These are phyloP conservation scores for Drosophila mimetica DNA, from an alignment of 2,888 invertebrate genomes.

Conservation along the genomic window DNA sequence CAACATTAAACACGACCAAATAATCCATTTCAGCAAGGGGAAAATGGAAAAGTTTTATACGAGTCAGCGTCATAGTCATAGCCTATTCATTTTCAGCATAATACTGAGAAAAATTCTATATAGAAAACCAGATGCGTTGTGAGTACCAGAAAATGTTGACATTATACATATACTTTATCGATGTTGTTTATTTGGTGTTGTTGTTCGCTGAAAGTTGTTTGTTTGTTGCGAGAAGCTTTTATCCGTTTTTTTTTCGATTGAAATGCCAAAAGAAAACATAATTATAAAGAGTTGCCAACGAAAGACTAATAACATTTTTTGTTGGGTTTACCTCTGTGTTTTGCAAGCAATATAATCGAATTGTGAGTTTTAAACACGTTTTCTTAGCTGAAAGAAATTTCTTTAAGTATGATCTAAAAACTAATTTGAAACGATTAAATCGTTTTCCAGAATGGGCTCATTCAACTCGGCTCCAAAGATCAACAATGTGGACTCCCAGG, in stretches of 20 bases:
- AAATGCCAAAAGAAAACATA: conserved; percentile 13
- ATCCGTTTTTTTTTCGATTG: conserved; percentile 22
- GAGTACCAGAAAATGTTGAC: conserved; percentile 64
- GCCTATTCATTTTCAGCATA: conserved; percentile 74
- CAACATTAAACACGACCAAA: conserved; percentile 7
- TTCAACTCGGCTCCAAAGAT: conserved; percentile 89
- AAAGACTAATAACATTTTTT: background rate
- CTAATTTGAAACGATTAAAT: background rate
- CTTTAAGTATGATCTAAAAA: background rate
- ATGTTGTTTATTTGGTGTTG: conserved; percentile 32
- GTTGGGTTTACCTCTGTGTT: conserved; percentile 10
- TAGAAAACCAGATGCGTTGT: conserved; percentile 77
- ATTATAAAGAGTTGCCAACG: conserved; percentile 1
- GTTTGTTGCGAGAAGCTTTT: conserved; percentile 23
- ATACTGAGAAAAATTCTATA: conserved; percentile 79
- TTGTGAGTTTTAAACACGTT: conserved; percentile 7
- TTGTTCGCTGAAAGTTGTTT: conserved; percentile 30
- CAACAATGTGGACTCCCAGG: conserved; percentile 87
- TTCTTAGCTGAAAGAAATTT: conserved; percentile 1
- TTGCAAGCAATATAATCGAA: conserved; percentile 26
- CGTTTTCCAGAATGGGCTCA: conserved; percentile 88
- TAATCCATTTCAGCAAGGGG: conserved; percentile 62
- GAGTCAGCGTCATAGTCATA: conserved; percentile 72
- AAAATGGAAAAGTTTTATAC: conserved; percentile 51
- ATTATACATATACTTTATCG: conserved; percentile 3